Evolutionary conservation across 2,888 invertebrate genomes (phyloP).

Genomic region (Patella caerulea): DNA sequence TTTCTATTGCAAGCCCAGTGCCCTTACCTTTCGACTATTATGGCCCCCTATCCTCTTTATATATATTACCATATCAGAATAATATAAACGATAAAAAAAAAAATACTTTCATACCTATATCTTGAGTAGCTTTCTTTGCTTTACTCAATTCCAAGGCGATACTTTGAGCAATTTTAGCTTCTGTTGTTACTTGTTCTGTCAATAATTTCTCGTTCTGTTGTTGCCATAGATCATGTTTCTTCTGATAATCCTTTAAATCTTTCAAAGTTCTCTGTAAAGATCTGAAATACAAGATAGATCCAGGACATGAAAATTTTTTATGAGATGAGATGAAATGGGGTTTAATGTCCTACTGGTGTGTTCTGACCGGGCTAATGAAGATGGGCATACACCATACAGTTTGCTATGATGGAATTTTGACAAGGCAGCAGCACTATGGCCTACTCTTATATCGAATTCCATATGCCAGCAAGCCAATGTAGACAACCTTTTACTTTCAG

Average conservation of each 20-base stretch:
- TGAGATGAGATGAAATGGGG: neutral
- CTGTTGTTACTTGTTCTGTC: slow-evolving; percentile 65
- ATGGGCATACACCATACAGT: too few species aligned
- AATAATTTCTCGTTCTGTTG: slow-evolving; percentile 76
- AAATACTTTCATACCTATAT: slow-evolving; percentile 55
- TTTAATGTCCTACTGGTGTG: neutral
- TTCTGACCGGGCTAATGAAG: too few species aligned
- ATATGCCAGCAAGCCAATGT: too few species aligned
- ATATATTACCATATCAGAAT: too few species aligned
- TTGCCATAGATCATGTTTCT: slow-evolving; percentile 77
- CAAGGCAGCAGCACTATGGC: too few species aligned
- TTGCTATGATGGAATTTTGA: too few species aligned
- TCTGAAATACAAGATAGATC: slow-evolving; percentile 70
- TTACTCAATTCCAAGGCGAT: slow-evolving; percentile 71
- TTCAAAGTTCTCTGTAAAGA: slow-evolving; percentile 77
- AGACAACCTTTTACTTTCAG: too few species aligned
- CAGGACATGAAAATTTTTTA: neutral
- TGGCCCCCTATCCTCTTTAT: too few species aligned
- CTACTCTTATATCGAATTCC: too few species aligned
- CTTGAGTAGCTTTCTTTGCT: slow-evolving; percentile 64
- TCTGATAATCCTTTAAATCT: slow-evolving; percentile 79
- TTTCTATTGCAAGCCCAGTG: too few species aligned
- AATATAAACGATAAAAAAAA: too few species aligned
- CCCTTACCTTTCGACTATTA: too few species aligned
- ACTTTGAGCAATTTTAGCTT: slow-evolving; percentile 66